Evolutionary conservation across 2,888 invertebrate genomes (phyloP), one percentile per base, ranked within the genome.

Genomic region (Ganaspis brasiliensis): DNA sequence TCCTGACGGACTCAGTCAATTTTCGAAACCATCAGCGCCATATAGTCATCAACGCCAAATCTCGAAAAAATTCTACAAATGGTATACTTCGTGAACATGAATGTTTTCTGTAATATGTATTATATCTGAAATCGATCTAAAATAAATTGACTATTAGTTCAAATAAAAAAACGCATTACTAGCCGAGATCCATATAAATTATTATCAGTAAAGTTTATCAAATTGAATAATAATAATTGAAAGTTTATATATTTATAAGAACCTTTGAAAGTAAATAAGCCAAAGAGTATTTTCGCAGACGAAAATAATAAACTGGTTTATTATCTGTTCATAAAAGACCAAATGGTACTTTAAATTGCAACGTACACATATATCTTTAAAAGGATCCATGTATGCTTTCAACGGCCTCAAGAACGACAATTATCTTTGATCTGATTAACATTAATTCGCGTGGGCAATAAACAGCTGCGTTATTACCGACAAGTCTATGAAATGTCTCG

Each of bases 381-480:
- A 67, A 40, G 63, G 63, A 45, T 21, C 40, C 63, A 67, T 67
- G 45, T 67, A 45, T 52, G 52, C 45, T 45, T 67, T 67, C 63
- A 67, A 40, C 45, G 21, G 45, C 14, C 40, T 67, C 40, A 67
- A 67, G 63, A 67, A 67, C 63, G 45, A 67, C 63, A 67, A 45
- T 67, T 67, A 67, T 67, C 63, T 67, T 67, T 45, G 40, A 67
- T 67, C 63, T 67, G 63, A 67, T 67, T 67, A 67, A 67, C 84
- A 83, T 88, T 86, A 86, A 87, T 87, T 87, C 87, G 84, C 85
- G 77, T 81, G 84, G 85, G 85, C 87, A 88, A 88, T 88, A 88
- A 88, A 88, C 86, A 81, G 84, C 81, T 85, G 85, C 87, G 86
- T 88, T 88, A 88, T 88, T 88, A 85, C 87, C 84, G 87, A 85